Percentiles rank a stretch among this genome's conserved stretches.
These are phyloP conservation scores for Urocyon cinereoargenteus DNA, from an alignment of 2,797 vertebrate species.

Conservation along the genomic window DNA sequence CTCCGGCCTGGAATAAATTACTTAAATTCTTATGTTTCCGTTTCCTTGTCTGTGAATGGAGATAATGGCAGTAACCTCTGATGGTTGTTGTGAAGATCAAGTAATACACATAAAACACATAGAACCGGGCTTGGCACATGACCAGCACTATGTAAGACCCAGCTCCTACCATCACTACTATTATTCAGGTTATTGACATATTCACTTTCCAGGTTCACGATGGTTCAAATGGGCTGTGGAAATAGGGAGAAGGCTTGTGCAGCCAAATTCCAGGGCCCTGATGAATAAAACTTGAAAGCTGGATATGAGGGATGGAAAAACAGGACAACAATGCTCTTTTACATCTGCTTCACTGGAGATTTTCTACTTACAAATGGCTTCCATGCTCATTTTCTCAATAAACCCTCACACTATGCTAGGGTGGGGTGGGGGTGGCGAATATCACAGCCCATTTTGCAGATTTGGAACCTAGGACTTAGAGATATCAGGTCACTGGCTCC, in stretches of 20 bases:
- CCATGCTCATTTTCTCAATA: background rate
- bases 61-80: background rate
- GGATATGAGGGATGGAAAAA: background rate
- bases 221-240: background rate
- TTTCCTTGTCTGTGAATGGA: conserved; percentile 21
- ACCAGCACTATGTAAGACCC: background rate
- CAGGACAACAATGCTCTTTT: background rate
- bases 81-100: background rate
- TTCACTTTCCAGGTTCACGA: background rate
- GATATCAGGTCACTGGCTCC: background rate
- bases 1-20: background rate
- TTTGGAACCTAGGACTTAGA: background rate
- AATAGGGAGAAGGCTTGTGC: background rate
- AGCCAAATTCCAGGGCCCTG: background rate
- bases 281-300: background rate
- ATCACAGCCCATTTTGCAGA: background rate
- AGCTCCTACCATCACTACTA: background rate
- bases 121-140: background rate
- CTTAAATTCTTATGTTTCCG: background rate
- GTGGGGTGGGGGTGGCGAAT: background rate
- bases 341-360: background rate
- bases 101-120: background rate
- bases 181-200: background rate
- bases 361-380: background rate
- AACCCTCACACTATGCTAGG: background rate